A percentile compares a stretch with the other conserved stretches of the same genome.
Conservation (phyloP, 2,888 invertebrate genomes). For the Neoscelio sp. region DNA sequence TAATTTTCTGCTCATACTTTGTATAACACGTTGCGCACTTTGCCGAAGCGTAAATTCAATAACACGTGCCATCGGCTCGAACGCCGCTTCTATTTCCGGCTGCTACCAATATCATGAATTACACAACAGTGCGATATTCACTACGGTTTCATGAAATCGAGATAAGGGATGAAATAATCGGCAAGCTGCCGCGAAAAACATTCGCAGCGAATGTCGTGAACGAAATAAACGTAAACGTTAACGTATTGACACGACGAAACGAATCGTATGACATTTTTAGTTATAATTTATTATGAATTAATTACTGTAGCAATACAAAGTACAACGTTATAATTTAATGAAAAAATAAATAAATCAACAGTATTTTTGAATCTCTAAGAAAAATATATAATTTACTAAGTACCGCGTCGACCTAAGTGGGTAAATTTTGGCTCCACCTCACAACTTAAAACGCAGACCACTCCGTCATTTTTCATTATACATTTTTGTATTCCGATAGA, state of each 20-base stretch:
- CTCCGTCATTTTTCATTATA: no score
- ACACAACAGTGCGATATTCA: slow-evolving; percentile 59
- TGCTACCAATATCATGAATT: slow-evolving; percentile 66
- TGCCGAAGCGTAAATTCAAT: slow-evolving; percentile 65
- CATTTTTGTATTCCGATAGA: no score
- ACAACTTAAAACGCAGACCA: no score
- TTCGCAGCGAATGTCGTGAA: slow-evolving; percentile 21
- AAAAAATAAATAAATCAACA: no score
- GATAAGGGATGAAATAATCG: slow-evolving; percentile 62
- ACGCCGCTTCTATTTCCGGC: slow-evolving; percentile 60
- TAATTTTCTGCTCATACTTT: slow-evolving; percentile 58
- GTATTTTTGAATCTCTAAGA: no score
- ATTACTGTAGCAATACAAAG: no score
- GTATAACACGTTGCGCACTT: slow-evolving; percentile 55
- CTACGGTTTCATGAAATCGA: slow-evolving; percentile 53
- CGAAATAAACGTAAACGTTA: slow-evolving; percentile 36
- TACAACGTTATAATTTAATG: no score
- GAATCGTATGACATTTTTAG: no score
- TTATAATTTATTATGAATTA: no score
- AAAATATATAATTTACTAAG: no score
- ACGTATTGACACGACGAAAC: slow-evolving; percentile 17
- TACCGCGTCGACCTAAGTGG: no score
- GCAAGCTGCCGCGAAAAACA: slow-evolving; percentile 58
- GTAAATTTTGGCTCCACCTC: no score
- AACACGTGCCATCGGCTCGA: slow-evolving; percentile 67